phyloP scores from a whole-genome alignment of 2,113 vertebrate species.

The Trachemys scripta region DNA sequence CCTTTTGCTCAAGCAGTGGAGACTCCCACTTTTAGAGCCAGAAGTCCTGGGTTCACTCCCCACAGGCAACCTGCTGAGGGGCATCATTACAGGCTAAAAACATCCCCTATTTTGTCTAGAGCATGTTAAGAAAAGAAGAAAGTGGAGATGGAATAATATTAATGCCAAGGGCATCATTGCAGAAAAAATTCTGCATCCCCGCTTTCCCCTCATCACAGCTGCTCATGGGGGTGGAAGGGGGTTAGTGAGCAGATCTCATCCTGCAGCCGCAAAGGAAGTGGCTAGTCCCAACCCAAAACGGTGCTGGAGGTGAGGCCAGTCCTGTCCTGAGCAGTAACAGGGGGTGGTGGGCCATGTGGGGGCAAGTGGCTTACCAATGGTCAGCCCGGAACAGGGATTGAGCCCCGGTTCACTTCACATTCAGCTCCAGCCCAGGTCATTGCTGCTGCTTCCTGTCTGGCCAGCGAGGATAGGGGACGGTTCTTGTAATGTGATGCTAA shows the following conservation, averaged over 20 bases:
- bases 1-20: not conserved
- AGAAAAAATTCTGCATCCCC: not conserved
- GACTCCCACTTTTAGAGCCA: not conserved
- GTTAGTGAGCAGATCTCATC: not conserved
- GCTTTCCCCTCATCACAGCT: not conserved
- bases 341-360: no score
- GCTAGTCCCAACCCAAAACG: not conserved
- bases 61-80: not conserved
- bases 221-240: not conserved
- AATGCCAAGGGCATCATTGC: not conserved
- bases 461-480: not conserved
- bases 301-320: not conserved
- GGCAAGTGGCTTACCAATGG: no score
- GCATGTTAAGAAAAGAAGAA: not conserved
- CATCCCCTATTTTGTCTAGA: not conserved
- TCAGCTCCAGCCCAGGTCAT: not conserved
- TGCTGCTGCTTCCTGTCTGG: not conserved
- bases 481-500: not conserved
- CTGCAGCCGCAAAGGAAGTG: not conserved
- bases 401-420: not conserved
- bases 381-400: not conserved
- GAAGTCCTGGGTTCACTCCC: not conserved
- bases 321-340: not conserved
- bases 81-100: not conserved
- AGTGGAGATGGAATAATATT: not conserved